A percentile compares a stretch with the other conserved stretches of the same genome.
Conservation (phyloP, 2,113 vertebrate species). For the Cynocephalus volans region DNA sequence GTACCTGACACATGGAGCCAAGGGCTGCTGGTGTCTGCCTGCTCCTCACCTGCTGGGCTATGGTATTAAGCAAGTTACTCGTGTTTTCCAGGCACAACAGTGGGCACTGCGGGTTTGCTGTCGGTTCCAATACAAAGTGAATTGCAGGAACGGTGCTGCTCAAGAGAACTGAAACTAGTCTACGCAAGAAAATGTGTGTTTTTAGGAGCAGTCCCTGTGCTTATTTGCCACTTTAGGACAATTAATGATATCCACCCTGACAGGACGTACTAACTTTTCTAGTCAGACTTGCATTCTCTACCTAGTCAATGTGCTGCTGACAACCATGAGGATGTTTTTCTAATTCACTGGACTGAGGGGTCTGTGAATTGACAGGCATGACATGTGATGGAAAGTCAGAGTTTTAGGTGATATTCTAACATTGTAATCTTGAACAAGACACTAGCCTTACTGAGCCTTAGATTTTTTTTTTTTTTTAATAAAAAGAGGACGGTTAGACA, state of each 20-base stretch:
- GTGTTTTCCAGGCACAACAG: not conserved
- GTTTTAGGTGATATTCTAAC: not conserved
- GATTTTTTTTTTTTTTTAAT: not conserved
- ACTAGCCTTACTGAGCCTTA: not conserved
- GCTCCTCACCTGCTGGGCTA: not conserved
- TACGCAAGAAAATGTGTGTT: not conserved
- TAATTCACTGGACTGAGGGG: not conserved
- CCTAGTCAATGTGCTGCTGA: not conserved
- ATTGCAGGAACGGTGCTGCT: not conserved
- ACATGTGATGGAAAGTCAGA: not conserved
- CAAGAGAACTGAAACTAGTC: not conserved
- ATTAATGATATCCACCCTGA: not conserved
- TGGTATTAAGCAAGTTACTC: not conserved
- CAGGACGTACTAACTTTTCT: not conserved
- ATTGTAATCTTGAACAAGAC: not conserved
- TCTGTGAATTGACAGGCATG: not conserved
- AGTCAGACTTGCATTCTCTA: not conserved
- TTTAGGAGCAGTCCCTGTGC: not conserved
- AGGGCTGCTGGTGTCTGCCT: not conserved
- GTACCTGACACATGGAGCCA: accelerated
- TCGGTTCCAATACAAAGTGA: not conserved
- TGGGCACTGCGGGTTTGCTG: not conserved
- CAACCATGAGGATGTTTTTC: not conserved
- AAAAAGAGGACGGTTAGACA: not conserved
- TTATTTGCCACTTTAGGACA: not conserved